These are phyloP conservation scores for Phrynocephalus forsythii DNA, from an alignment of 2,797 vertebrate genomes.

Conservation along the genomic window DNA sequence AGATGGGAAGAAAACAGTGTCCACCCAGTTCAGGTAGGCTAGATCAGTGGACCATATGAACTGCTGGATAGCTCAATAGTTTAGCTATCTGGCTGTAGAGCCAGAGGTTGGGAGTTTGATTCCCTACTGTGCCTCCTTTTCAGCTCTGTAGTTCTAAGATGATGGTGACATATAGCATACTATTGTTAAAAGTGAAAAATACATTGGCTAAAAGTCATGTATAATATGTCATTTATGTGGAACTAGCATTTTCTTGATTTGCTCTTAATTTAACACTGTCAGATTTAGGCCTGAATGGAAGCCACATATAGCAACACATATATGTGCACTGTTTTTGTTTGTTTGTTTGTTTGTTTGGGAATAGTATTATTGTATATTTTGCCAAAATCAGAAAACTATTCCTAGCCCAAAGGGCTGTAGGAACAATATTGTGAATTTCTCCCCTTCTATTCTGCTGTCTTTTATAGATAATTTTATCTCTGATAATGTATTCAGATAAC, in stretches of 20 bases:
- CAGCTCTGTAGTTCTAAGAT: not conserved
- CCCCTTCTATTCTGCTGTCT: not conserved
- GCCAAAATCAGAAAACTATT: not conserved
- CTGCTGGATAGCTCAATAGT: too few relatives aligned
- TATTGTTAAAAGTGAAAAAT: not conserved
- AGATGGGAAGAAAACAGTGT: too few relatives aligned
- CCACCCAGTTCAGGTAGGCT: too few relatives aligned
- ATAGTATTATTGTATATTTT: not conserved
- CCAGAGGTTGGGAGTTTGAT: too few relatives aligned
- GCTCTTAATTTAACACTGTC: constrained; percentile 5
- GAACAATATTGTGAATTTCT: not conserved
- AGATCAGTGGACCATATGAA: too few relatives aligned
- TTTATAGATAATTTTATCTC: constrained; percentile 20
- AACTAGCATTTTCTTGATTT: not conserved
- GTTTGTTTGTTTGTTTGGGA: too few relatives aligned
- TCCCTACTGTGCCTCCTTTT: too few relatives aligned
- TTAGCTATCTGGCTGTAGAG: too few relatives aligned
- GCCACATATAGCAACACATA: not conserved
- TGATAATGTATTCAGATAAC: not conserved
- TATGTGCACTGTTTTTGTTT: not conserved
- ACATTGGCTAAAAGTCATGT: not conserved
- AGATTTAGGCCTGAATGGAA: not conserved
- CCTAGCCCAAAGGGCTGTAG: not conserved
- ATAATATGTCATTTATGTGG: not conserved
- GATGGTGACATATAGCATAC: not conserved